Evolutionary conservation across 2,888 invertebrate species (phyloP), one percentile per base, ranked within the genome.

Genomic region (Cheilosia impressa): DNA sequence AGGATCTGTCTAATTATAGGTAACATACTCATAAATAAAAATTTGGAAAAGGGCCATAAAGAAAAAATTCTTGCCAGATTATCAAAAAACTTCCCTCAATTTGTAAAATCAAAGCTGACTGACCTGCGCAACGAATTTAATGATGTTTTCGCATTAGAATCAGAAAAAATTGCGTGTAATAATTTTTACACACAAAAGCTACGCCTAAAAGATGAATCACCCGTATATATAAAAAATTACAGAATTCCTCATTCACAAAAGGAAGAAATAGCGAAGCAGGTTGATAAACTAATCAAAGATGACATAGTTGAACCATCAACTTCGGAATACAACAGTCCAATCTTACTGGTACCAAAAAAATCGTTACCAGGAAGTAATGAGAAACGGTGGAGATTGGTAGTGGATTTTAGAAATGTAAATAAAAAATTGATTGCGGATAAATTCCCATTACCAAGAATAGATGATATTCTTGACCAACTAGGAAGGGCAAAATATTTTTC

Each of bases 381-480:
- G 17, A 65, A 65, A 50, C 24, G 17, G n/a, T 65, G 31, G 65
- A n/a, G 47, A 3, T 45, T 63, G 5, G 47, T 24, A 47, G 63
- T 63, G 24, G 63, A 63, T 17, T 43, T 15, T 10, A 19, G 62
- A 19, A 22, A 63, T 2, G 31, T 65, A 65, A 27, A 65, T 2
- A 47, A 47, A 65, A 31, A 34, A 34, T 13, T 65, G 34, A 34
- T 57, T 38, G 43, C 55, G 4, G 73, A 63, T 4, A 73, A 65
- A 24, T 75, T 47, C 43, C 73, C 57, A 24, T 31, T 73, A 13
- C 55, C 73, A 55, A 63, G 63, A 38, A 73, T 63, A 53, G 63
- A 57, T 19, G 63, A 62, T 31, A 62, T 72, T 52, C 50, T 73
- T 38, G 55, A 57, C 19, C 73, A 73, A 47, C 13, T 47, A 19